Percentiles rank a stretch among this genome's conserved stretches.
Evolutionary conservation across 1,140 invertebrate genomes (phyloP).

Genomic region (Spodoptera litura): DNA sequence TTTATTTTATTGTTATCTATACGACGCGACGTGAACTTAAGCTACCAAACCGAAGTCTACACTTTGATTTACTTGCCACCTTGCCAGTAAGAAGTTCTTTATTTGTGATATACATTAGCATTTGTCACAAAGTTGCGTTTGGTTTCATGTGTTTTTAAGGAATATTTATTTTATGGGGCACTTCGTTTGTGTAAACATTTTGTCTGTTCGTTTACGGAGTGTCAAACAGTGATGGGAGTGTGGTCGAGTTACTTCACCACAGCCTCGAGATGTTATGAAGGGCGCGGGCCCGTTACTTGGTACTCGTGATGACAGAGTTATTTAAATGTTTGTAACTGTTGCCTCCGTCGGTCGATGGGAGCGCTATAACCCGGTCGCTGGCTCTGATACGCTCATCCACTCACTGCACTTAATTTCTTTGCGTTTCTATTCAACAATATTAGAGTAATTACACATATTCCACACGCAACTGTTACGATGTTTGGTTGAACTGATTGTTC

Average conservation of each 20-base stretch:
- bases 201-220: constrained; percentile 42
- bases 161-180: constrained; percentile 59
- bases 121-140: constrained; percentile 45
- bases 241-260: constrained; percentile 46
- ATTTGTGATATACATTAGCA: constrained; percentile 26
- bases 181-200: constrained; percentile 68
- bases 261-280: constrained; percentile 64
- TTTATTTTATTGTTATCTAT: constrained; percentile 57
- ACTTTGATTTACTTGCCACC: constrained; percentile 33
- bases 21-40: constrained; percentile 32
- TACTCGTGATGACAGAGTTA: constrained; percentile 70
- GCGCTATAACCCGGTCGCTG: constrained; percentile 62
- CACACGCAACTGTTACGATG: constrained; percentile 12
- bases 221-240: constrained; percentile 28
- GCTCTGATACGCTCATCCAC: constrained; percentile 36
- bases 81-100: constrained; percentile 27
- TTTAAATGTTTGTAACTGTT: constrained; percentile 78
- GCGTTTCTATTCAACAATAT: constrained; percentile 18
- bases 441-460: background rate
- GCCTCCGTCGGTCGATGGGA: constrained; percentile 50
- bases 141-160: constrained; percentile 46
- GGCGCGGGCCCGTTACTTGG: constrained; percentile 68
- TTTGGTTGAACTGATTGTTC: background rate
- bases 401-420: constrained; percentile 25
- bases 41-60: constrained; percentile 45